A percentile compares a stretch with the other conserved stretches of the same genome.
Evolutionary conservation across 2,113 vertebrate species (phyloP).

Genomic region (Indicator indicator): DNA sequence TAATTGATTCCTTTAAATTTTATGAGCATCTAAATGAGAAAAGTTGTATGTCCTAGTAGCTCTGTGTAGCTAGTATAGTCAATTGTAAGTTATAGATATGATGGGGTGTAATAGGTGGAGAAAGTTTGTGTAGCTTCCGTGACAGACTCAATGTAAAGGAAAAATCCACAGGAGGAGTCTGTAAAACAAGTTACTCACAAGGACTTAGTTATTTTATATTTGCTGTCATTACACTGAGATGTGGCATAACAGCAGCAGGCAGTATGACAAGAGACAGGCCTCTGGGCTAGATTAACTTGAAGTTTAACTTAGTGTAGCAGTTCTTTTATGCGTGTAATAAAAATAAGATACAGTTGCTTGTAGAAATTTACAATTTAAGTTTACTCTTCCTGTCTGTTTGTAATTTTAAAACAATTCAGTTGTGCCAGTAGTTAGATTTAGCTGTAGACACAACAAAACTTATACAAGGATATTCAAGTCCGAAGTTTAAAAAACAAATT

Average conservation of each 20-base stretch:
- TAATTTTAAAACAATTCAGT: not conserved
- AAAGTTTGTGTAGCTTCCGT: not conserved
- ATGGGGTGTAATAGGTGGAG: not conserved
- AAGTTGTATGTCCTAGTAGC: not conserved
- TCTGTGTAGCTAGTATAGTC: not conserved
- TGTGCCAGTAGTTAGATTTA: not conserved
- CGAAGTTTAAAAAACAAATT: too few relatives aligned
- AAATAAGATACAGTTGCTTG: not conserved
- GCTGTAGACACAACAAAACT: not conserved
- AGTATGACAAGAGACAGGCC: not conserved
- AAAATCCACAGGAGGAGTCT: not conserved
- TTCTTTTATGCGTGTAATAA: not conserved
- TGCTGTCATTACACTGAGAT: not conserved
- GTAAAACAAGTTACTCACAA: not conserved
- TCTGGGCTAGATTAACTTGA: not conserved
- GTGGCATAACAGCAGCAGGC: not conserved
- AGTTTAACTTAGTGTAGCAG: not conserved
- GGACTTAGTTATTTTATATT: not conserved
- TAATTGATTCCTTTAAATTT: not conserved
- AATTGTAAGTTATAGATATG: not conserved
- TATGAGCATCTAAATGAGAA: not conserved
- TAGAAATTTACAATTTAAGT: not conserved
- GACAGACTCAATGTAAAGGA: not conserved
- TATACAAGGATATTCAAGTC: not conserved
- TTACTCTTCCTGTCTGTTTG: not conserved